Percentiles rank a stretch among this genome's conserved stretches.
Conservation (phyloP, 2,888 invertebrate genomes). For the Shargacucullia verbasci region DNA sequence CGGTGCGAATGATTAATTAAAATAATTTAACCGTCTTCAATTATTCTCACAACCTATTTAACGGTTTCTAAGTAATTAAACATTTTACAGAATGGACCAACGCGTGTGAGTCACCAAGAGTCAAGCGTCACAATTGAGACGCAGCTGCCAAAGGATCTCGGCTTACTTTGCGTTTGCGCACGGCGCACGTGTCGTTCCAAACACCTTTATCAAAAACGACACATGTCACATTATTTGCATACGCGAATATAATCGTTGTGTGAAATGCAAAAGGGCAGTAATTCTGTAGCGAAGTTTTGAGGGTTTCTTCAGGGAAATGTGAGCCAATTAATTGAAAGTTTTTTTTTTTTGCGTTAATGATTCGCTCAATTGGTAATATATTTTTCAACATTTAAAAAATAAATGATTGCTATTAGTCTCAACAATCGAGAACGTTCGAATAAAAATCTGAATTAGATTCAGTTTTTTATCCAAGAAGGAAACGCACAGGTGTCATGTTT, state of each 20-base stretch:
- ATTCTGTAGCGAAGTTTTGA: neutral
- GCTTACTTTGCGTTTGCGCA: slow-evolving; percentile 86
- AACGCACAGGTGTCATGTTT: no score
- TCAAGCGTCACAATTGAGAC: slow-evolving; percentile 73
- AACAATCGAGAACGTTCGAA: no score
- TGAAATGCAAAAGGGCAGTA: neutral
- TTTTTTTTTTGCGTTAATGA: slow-evolving; percentile 16
- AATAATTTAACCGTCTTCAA: no score
- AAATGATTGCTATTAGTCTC: no score
- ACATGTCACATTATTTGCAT: slow-evolving; percentile 55
- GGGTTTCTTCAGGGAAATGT: slow-evolving; percentile 12
- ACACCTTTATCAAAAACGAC: slow-evolving; percentile 64
- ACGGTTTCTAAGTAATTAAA: slow-evolving; percentile 25
- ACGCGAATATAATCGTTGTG: slow-evolving; percentile 30
- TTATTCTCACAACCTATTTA: no score
- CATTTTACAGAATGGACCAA: slow-evolving; percentile 48
- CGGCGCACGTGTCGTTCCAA: slow-evolving; percentile 78
- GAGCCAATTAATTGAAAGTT: slow-evolving; percentile 34
- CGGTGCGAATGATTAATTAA: no score
- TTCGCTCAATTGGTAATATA: no score
- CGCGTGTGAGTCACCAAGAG: slow-evolving; percentile 72
- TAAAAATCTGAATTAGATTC: no score
- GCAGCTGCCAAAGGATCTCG: slow-evolving; percentile 88
- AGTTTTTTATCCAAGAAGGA: no score
- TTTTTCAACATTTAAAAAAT: no score